phyloP scores from a whole-genome alignment of 64 coral and sea anemone genomes.

The Stichodactyla mertensii region DNA sequence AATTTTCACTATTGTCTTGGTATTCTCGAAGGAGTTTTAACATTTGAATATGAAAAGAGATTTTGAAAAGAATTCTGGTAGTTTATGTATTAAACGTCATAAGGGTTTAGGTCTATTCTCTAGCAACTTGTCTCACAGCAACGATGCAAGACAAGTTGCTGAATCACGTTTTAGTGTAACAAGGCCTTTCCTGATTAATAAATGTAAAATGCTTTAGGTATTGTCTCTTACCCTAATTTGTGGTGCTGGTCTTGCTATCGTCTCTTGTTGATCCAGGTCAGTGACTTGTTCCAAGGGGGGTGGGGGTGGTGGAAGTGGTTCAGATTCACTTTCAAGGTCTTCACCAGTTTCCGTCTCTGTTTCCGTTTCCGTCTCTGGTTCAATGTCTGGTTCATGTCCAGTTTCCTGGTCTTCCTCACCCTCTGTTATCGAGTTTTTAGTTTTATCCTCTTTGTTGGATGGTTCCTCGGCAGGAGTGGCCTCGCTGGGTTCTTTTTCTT shows the following conservation, averaged over 20 bases:
- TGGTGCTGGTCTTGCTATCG: neutral
- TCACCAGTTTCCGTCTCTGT: conserved; percentile 59
- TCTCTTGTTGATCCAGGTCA: conserved; percentile 7
- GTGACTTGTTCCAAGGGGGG: conserved; percentile 33
- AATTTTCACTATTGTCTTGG: too few species aligned
- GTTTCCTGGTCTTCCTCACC: conserved; percentile 38
- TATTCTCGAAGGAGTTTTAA: too few species aligned
- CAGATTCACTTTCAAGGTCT: conserved; percentile 60
- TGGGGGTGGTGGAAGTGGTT: conserved; percentile 58
- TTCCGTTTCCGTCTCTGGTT: conserved; percentile 45
- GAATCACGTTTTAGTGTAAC: too few species aligned
- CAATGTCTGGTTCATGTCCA: conserved; percentile 18
- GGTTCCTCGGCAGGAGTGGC: conserved; percentile 30
- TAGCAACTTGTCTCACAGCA: too few species aligned
- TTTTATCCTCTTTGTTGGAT: neutral
- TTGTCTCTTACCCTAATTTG: neutral
- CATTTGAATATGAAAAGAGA: too few species aligned
- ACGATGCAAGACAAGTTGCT: too few species aligned
- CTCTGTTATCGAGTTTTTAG: neutral
- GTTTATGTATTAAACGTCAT: too few species aligned
- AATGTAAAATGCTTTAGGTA: too few species aligned
- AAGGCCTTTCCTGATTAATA: too few species aligned
- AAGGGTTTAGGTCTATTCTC: too few species aligned
- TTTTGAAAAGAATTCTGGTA: too few species aligned
- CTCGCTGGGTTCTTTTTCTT: conserved; percentile 33